phyloP scores from a whole-genome alignment of 64 coral and sea anemone genomes.

The Hydrozoanthus tunicans region DNA sequence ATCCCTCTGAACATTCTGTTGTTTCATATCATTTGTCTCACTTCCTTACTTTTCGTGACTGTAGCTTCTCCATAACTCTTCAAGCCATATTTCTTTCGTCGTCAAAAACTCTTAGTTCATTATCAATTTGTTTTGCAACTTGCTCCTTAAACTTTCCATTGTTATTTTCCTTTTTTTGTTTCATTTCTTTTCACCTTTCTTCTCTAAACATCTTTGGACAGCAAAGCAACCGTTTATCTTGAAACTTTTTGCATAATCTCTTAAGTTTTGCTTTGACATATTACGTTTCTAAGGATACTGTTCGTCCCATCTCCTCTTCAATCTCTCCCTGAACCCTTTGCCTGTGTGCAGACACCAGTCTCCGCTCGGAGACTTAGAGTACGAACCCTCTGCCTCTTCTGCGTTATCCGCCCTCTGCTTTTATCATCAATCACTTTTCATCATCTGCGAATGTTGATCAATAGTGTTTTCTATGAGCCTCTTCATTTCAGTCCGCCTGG shows the following conservation, averaged over 20 bases:
- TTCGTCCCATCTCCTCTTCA: neutral
- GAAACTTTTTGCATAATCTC: neutral
- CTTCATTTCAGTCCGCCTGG: neutral
- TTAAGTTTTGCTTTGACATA: neutral
- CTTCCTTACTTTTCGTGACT: too few relatives aligned
- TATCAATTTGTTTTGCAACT: neutral
- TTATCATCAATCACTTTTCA: neutral
- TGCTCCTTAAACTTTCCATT: neutral
- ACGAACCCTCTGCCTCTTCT: neutral
- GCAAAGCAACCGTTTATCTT: too few relatives aligned
- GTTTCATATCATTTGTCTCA: too few relatives aligned
- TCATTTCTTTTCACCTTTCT: neutral
- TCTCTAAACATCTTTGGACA: too few relatives aligned
- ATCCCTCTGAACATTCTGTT: too few relatives aligned
- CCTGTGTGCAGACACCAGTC: too few relatives aligned
- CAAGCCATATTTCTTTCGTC: neutral
- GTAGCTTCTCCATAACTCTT: neutral
- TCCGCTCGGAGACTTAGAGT: too few relatives aligned
- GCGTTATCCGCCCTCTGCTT: neutral
- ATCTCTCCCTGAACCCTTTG: too few relatives aligned
- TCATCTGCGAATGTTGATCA: constrained; percentile 1
- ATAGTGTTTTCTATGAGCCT: too few relatives aligned
- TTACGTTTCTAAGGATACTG: neutral
- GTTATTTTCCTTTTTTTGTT: too few relatives aligned
- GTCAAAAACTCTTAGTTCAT: neutral